Evolutionary conservation across 1,140 invertebrate species (phyloP), one percentile per base, ranked within the genome.

Genomic region (Atta colombica): DNA sequence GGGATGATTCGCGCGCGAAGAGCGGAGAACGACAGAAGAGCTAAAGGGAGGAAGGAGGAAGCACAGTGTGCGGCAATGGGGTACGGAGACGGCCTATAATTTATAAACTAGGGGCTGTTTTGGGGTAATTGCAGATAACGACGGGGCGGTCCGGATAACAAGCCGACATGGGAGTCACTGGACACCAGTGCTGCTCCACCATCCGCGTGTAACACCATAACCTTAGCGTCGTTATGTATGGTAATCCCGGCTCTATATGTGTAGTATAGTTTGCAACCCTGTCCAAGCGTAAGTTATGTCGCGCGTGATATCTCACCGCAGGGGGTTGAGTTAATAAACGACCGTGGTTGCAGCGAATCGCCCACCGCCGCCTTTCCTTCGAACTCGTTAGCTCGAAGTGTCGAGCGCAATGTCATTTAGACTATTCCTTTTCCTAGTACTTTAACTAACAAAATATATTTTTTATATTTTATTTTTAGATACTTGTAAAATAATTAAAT

Each of bases 51-150:
- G 0, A 51, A n/a, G 45, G 18, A 6, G 53, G 14, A 8, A 21
- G 78, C 5, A 71, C 31, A 28, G 31, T 14, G 45, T 6, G n/a
- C 28, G 77, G 39, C 35, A 10, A 72, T 28, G 69, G n/a, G 61
- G 71, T 39, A 86, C 49, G 80, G 90, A 91, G 88, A 84, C 92
- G 93, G 93, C 91, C 95, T 95, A 95, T 95, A 95, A 95, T 95
- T 95, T 95, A 94, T 95, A 94, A 95, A 94, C 93, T 94, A 94
- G 92, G 93, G 94, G 94, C 93, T 95, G 94, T 95, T 95, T 95
- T 95, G 92, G 94, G 94, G 94, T 95, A 95, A 95, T 95, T 95
- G 94, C 94, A 94, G 94, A 95, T 95, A 95, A 95, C 94, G 94
- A 94, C 93, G 92, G 93, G 94, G 94, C 93, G 94, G 92, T 93